Conservation (phyloP, 2,797 vertebrate genomes). For the Manis pentadactyla region DNA sequence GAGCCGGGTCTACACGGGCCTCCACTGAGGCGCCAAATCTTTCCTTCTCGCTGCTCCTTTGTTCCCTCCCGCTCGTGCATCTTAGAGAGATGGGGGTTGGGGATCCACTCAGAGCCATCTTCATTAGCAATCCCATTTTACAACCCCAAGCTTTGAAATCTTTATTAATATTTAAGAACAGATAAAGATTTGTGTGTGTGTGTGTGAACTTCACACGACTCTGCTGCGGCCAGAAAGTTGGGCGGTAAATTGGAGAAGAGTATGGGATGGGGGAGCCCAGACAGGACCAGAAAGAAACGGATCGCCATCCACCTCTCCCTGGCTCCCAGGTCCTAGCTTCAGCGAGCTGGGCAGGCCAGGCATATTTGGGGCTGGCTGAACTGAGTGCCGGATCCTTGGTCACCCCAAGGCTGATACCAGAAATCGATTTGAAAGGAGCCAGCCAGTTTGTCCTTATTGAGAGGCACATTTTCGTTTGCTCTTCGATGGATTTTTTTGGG, state of each 20-base stretch:
- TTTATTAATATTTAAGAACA: slow-evolving; percentile 32
- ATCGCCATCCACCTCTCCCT: fast-evolving
- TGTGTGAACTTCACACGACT: slow-evolving; percentile 1
- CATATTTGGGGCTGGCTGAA: neutral
- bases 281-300: neutral
- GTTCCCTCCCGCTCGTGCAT: neutral
- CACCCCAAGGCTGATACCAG: neutral
- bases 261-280: neutral
- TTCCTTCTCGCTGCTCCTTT: slow-evolving; percentile 13
- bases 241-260: neutral
- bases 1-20: neutral
- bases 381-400: neutral
- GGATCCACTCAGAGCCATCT: neutral
- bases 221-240: neutral
- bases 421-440: slow-evolving; percentile 32
- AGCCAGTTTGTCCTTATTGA: neutral
- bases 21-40: neutral
- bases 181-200: neutral
- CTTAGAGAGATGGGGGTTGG: neutral
- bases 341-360: fast-evolving
- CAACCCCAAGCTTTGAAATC: slow-evolving; percentile 31
- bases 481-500: neutral
- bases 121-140: slow-evolving; percentile 12
- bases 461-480: slow-evolving; percentile 60
- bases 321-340: neutral